Evolutionary conservation across 2,888 invertebrate genomes (phyloP).

Genomic region (Steinernema carpocapsae): DNA sequence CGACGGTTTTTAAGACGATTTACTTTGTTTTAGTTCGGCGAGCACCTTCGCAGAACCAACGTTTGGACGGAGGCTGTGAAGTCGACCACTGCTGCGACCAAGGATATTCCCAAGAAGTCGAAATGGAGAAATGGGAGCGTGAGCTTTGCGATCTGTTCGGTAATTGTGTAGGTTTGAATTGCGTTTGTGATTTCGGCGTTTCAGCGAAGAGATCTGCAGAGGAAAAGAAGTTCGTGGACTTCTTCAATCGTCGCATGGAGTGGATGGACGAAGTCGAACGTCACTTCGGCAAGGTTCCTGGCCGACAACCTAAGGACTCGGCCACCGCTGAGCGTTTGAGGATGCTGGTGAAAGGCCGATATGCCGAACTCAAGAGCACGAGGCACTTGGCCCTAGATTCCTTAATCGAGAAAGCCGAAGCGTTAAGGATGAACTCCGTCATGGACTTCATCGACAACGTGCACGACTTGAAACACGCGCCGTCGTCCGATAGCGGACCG

Average conservation of each 20-base stretch:
- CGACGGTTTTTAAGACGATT: not conserved
- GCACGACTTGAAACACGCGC: constrained; percentile 42
- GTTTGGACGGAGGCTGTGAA: not conserved
- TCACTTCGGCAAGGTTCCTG: constrained; percentile 25
- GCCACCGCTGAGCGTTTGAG: constrained; percentile 17
- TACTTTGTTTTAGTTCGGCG: constrained; percentile 22
- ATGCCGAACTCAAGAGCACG: not conserved
- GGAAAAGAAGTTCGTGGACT: constrained; percentile 26
- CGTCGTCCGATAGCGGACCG: constrained; percentile 34
- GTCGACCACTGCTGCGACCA: not conserved
- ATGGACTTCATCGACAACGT: constrained; percentile 50
- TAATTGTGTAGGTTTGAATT: not conserved
- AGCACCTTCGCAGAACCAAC: constrained; percentile 21
- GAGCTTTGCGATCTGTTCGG: constrained; percentile 20
- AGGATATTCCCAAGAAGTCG: constrained; percentile 23
- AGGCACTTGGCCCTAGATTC: constrained; percentile 18
- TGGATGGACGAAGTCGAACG: constrained; percentile 31
- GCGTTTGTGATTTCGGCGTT: not conserved
- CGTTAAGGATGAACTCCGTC: constrained; percentile 45
- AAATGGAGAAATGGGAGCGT: constrained; percentile 26
- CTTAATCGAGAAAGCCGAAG: constrained; percentile 47
- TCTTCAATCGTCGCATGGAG: constrained; percentile 31
- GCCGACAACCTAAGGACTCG: constrained; percentile 14
- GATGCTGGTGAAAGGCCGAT: constrained; percentile 10
- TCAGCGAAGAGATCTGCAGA: constrained; percentile 7